Evolutionary conservation across 2,888 invertebrate genomes (phyloP).

Genomic region (Amphipyra tragopoginis): DNA sequence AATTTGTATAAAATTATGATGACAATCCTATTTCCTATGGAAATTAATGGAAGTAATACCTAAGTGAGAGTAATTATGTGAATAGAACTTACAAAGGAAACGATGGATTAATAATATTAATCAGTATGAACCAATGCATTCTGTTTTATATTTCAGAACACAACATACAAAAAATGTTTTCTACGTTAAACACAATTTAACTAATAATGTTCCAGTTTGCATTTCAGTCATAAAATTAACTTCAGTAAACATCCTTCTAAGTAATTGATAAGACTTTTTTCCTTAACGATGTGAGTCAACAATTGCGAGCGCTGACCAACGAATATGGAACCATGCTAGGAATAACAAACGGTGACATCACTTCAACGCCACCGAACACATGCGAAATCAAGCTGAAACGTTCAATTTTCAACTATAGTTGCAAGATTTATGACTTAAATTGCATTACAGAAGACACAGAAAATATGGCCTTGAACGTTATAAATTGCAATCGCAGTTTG

Average conservation of each 20-base stretch:
- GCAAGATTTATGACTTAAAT: constrained; percentile 67
- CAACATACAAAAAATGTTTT: too few relatives aligned
- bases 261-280: constrained; percentile 67
- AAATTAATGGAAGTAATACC: constrained; percentile 20
- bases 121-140: background rate
- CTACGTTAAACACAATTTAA: background rate
- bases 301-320: constrained; percentile 71
- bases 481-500: constrained; percentile 68
- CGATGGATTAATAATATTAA: background rate
- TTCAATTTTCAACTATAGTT: constrained; percentile 56
- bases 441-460: constrained; percentile 54
- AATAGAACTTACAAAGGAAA: background rate
- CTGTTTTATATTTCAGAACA: too few relatives aligned
- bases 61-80: background rate
- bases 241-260: constrained; percentile 55
- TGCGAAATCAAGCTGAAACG: constrained; percentile 65
- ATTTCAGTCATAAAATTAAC: constrained; percentile 47
- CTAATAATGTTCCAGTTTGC: constrained; percentile 26
- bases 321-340: constrained; percentile 71
- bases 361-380: constrained; percentile 71
- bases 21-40: constrained; percentile 39
- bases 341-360: constrained; percentile 88
- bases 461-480: constrained; percentile 73
- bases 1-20: constrained; percentile 56
- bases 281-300: constrained; percentile 78